Percentiles rank a stretch among this genome's conserved stretches.
These are phyloP conservation scores for Oncopeltus fasciatus DNA, from an alignment of 1,140 invertebrate species.

Conservation along the genomic window DNA sequence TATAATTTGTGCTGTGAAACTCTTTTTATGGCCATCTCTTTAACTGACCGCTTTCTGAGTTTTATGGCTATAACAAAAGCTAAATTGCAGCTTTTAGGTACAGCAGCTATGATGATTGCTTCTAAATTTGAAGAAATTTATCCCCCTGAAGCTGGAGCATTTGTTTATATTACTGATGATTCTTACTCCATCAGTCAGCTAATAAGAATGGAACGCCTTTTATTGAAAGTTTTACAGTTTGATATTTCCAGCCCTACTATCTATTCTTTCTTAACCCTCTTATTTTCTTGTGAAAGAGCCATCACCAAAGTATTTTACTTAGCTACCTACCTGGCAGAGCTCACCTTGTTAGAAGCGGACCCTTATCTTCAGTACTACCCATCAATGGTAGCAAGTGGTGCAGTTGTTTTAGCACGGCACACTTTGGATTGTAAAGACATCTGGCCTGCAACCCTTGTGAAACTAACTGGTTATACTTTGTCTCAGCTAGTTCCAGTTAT, in stretches of 20 bases:
- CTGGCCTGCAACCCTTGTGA: constrained; percentile 47
- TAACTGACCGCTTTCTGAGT: constrained; percentile 56
- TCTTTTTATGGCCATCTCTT: constrained; percentile 77
- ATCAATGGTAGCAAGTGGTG: constrained; percentile 65
- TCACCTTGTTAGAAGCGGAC: constrained; percentile 73
- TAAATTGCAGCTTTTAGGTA: constrained; percentile 88
- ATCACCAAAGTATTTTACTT: constrained; percentile 25
- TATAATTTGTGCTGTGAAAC: constrained; percentile 77
- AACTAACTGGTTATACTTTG: constrained; percentile 51
- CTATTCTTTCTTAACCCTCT: constrained; percentile 61
- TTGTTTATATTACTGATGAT: constrained; percentile 93
- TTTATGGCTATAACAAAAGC: constrained; percentile 82
- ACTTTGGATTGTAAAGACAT: constrained; percentile 38
- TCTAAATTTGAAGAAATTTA: constrained; percentile 95
- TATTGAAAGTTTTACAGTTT: constrained; percentile 80
- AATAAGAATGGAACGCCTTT: constrained; percentile 81
- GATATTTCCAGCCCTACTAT: constrained; percentile 74
- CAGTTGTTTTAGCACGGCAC: constrained; percentile 63
- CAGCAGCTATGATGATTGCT: constrained; percentile 89
- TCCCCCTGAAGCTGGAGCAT: constrained; percentile 85
- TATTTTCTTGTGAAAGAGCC: constrained; percentile 49
- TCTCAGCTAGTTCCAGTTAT: constrained; percentile 52
- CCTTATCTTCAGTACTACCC: constrained; percentile 67
- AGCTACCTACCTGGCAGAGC: constrained; percentile 58
- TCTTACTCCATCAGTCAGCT: constrained; percentile 85